Evolutionary conservation across 2,797 vertebrate genomes (phyloP).

Genomic region (Leptatherina wallacei): DNA sequence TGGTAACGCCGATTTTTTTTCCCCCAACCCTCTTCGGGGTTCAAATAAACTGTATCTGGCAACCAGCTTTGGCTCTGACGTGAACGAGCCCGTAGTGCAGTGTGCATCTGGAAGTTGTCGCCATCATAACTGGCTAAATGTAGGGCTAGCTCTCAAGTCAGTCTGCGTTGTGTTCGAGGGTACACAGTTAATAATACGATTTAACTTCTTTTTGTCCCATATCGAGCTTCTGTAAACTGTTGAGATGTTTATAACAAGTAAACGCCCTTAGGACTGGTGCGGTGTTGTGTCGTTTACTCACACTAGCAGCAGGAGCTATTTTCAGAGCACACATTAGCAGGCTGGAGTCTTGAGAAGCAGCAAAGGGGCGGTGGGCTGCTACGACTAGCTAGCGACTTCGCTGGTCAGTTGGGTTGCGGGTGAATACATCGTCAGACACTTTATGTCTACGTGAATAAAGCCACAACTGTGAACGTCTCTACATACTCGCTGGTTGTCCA

Average conservation of each 20-base stretch:
- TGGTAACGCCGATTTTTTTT: neutral
- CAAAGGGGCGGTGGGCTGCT: conserved; percentile 57
- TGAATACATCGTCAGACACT: neutral
- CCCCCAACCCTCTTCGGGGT: conserved; percentile 14
- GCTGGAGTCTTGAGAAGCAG: conserved; percentile 65
- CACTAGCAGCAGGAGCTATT: conserved; percentile 38
- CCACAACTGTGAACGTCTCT: neutral
- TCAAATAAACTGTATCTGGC: conserved; percentile 29
- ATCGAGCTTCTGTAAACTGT: conserved; percentile 3
- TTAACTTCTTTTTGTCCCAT: neutral
- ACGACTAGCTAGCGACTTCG: conserved; percentile 14
- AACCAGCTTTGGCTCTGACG: conserved; percentile 44
- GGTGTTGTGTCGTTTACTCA: conserved; percentile 12
- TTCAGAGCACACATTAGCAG: conserved; percentile 37
- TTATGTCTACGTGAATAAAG: neutral
- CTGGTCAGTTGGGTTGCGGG: conserved; percentile 9
- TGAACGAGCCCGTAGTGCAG: conserved; percentile 18
- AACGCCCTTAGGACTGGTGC: conserved; percentile 14
- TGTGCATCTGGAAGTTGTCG: conserved; percentile 72
- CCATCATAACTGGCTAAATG: conserved; percentile 62
- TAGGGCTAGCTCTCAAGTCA: conserved; percentile 48
- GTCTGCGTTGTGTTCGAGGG: conserved; percentile 25
- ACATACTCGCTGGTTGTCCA: neutral
- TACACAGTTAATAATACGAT: conserved; percentile 2
- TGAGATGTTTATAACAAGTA: conserved; percentile 31